Percentiles rank a stretch among this genome's conserved stretches.
Evolutionary conservation across 2,113 vertebrate species (phyloP).

Genomic region (Chunga burmeisteri): DNA sequence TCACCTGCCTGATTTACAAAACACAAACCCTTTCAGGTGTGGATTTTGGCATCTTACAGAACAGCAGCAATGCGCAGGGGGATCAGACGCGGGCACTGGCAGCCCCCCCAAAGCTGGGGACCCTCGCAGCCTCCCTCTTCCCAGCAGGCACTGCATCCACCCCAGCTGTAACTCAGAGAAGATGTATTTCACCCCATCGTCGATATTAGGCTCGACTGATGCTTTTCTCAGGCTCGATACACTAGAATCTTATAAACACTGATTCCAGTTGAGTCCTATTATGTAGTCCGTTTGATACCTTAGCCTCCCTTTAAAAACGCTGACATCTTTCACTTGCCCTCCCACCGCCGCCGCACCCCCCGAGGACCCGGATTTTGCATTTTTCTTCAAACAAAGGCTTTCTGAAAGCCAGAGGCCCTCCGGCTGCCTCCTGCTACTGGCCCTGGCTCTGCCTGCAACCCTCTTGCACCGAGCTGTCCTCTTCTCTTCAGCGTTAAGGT

Average conservation of each 20-base stretch:
- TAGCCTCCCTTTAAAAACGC: not conserved
- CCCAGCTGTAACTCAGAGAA: not conserved
- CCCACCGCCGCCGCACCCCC: rapidly evolving
- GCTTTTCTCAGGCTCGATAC: not conserved
- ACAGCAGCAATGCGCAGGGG: not conserved
- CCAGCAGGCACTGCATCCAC: not conserved
- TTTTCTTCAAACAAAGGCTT: not conserved
- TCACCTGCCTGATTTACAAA: not conserved
- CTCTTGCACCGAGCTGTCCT: not conserved
- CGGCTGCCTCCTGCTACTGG: not conserved
- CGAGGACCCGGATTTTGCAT: not conserved
- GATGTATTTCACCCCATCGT: not conserved
- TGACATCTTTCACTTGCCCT: not conserved
- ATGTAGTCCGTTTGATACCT: not conserved
- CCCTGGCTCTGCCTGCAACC: not conserved
- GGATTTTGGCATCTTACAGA: not conserved
- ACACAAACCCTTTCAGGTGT: not conserved
- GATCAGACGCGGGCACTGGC: not conserved
- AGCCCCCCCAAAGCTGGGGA: too few species aligned
- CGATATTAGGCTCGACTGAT: rapidly evolving
- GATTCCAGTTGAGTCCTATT: not conserved
- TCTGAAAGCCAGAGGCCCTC: not conserved
- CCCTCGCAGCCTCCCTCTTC: not conserved
- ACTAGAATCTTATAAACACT: not conserved
- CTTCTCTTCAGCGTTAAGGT: not conserved